Evolutionary conservation across 1,140 invertebrate genomes (phyloP), one percentile per base, ranked within the genome.

Genomic region (Drosophila sp.): DNA sequence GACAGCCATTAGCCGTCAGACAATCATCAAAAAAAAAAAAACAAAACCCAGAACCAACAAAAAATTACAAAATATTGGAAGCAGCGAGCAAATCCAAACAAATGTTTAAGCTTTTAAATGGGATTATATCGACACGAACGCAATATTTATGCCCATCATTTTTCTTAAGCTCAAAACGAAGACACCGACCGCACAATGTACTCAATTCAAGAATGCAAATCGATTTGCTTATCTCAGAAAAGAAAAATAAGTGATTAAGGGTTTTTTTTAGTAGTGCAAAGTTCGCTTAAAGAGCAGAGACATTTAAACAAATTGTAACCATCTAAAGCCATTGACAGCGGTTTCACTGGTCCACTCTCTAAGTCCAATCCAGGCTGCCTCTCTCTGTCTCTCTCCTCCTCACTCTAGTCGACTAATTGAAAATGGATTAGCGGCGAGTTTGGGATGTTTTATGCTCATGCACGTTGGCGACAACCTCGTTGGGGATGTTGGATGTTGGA

Each of bases 31-130:
- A 17, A 17, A 17, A 17, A 17, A 17, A 17, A 17, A 50, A 50
- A 27, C 23, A 50, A 50, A 50, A 27, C 5, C 44, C 44, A 7
- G 2, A 5, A 44, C 11, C 11, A 47, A 47, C 17, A 1, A 50
- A 25, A 50, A 25, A 47, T 1, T 25, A 47, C 7, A 25, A 25
- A 1, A 50, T 70, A 58, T 79, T 74, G 70, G 72, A 76, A 81
- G 66, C 64, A 60, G 57, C 61, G 40, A 56, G 66, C 79, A 89
- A 87, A 89, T 89, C 83, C 79, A 83, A 89, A 87, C 76, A 87
- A 87, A 87, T 87, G 83, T 77, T 83, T 74, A 76, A 71, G 83
- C 83, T 87, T 87, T 87, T 89, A 87, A 87, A 70, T 73, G 80
- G 84, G 83, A 87, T 87, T 87, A 87, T 89, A 89, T 87, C 84